A percentile compares a stretch with the other conserved stretches of the same genome.
Conservation (phyloP, 2,113 vertebrate genomes). For the Proteles cristata region DNA sequence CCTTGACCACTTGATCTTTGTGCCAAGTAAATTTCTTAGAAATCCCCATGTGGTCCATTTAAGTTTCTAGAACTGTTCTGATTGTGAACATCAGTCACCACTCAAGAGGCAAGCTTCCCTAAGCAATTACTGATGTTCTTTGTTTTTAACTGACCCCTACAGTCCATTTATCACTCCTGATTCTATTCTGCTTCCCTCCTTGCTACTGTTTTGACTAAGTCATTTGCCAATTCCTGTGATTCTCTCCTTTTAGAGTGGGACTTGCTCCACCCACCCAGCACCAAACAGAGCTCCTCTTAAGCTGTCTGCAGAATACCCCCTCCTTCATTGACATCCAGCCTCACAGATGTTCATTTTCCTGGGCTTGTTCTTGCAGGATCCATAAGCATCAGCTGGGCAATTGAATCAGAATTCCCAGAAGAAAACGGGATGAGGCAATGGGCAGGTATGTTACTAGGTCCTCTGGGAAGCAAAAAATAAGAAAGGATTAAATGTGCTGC, state of each 20-base stretch:
- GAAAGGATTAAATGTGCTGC: not conserved
- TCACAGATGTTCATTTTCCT: not conserved
- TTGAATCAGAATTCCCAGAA: not conserved
- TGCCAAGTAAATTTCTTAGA: not conserved
- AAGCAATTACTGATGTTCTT: too few relatives aligned
- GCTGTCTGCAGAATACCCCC: rapidly evolving
- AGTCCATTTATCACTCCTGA: not conserved
- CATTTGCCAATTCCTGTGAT: not conserved
- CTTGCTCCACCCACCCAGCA: not conserved
- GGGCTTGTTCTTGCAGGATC: not conserved
- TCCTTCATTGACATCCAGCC: not conserved
- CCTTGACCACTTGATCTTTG: not conserved
- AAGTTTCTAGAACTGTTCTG: not conserved
- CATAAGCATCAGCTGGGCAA: not conserved
- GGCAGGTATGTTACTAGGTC: not conserved
- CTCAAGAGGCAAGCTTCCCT: not conserved
- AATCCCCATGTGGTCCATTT: not conserved
- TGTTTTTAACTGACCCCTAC: too few relatives aligned
- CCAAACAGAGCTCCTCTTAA: not conserved
- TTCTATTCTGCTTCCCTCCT: not conserved
- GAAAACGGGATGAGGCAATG: not conserved
- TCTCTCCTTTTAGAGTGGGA: not conserved
- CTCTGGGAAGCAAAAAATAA: not conserved
- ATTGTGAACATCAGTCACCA: not conserved
- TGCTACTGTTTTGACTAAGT: not conserved